phyloP scores from a whole-genome alignment of 1,140 invertebrate species.

The Druon quercuslanigerum region DNA sequence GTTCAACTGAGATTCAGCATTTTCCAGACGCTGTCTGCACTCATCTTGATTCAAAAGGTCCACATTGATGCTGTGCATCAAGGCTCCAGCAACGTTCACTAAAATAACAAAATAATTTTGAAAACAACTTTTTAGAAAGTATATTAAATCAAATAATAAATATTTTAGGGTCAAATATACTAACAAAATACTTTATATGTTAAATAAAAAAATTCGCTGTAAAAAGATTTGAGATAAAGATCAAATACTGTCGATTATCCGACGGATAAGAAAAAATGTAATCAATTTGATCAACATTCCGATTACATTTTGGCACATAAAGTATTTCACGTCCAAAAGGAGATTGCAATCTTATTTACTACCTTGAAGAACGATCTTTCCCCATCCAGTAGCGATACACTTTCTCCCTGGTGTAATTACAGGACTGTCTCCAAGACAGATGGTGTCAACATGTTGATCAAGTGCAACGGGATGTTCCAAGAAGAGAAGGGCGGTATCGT shows the following conservation, averaged over 20 bases:
- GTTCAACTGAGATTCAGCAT: constrained; percentile 50
- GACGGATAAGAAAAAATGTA: not conserved
- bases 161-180: not conserved
- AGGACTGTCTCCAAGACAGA: constrained; percentile 79
- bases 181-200: not conserved
- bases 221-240: no score
- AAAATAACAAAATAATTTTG: constrained; percentile 52
- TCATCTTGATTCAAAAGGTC: constrained; percentile 78
- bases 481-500: constrained; percentile 85
- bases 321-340: not conserved
- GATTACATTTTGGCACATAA: not conserved
- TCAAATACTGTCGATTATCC: no score
- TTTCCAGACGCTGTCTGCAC: constrained; percentile 72
- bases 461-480: constrained; percentile 79
- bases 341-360: constrained; percentile 51
- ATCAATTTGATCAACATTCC: not conserved
- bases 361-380: constrained; percentile 86
- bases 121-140: not conserved
- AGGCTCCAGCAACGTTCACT: constrained; percentile 83
- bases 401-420: constrained; percentile 67
- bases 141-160: constrained; percentile 25
- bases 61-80: constrained; percentile 85
- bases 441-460: constrained; percentile 83
- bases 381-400: constrained; percentile 89
- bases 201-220: no score